Evolutionary conservation across 2,797 vertebrate species (phyloP), one percentile per base, ranked within the genome.

Genomic region (Cryptoblepharus egeriae): DNA sequence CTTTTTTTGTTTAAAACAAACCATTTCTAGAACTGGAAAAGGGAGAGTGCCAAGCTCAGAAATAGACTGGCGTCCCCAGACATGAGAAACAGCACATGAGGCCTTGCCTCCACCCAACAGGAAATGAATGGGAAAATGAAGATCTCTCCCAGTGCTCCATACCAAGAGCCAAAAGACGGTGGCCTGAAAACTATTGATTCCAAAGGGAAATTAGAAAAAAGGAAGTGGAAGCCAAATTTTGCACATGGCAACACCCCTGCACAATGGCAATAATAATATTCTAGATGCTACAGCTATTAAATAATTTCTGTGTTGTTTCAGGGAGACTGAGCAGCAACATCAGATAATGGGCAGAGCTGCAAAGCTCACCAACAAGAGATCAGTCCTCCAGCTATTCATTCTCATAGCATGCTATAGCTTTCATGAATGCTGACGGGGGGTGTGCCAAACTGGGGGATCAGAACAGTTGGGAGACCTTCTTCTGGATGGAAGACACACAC

Each of bases 81-180:
- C 69, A 28, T 42, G 37, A 78, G 60, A 64, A 58, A 67, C 15
- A 6, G 57, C 42, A 28, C 81, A 83, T 70, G 18, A 57, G 60
- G 30, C 28, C n/a, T 63, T 37, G 49, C 49, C 68, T 64, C 68
- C 61, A 57, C 60, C 81, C 82, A 28, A 73, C 82, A 65, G 70
- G 61, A 72, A 72, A 83, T 58, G 35, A 79, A 77, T 64, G 74
- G 42, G 49, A 78, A 28, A 83, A 42, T 42, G 4, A n/a, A 9
- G 45, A 39, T 74, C 73, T 74, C 69, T 57, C 30, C 15, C 37
- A 45, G 37, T 37, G 20, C 61, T 24, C 12, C 11, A 30, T 37
- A 58, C 60, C 8, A 78, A 60, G 5, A 79, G 76, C 61, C 69
- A 45, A 60, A 49, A 28, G 45, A 67, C 42, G n/a, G 35, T 45